These are phyloP conservation scores for Shinisaurus crocodilurus DNA, from an alignment of 2,113 vertebrate species.

Conservation along the genomic window DNA sequence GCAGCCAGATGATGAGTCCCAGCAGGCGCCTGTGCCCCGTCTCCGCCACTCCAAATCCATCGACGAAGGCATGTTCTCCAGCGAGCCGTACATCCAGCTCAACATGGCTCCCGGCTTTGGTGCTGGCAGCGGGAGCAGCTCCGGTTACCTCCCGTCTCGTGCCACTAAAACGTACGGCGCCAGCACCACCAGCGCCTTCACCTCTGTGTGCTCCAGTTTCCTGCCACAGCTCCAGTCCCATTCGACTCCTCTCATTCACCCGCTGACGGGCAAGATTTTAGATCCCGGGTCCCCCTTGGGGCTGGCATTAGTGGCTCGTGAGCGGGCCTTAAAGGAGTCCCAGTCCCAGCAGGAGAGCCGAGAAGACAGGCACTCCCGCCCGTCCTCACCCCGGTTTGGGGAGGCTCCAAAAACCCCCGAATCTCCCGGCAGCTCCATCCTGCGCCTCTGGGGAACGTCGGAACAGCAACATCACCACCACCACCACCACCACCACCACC, in stretches of 20 bases:
- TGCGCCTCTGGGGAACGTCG: conserved; percentile 75
- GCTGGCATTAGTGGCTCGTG: conserved; percentile 88
- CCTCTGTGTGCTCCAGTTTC: conserved; percentile 64
- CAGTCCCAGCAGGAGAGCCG: conserved; percentile 73
- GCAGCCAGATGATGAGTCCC: conserved; percentile 67
- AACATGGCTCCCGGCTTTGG: conserved; percentile 77
- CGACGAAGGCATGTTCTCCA: conserved; percentile 93
- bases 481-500: conserved; percentile 33
- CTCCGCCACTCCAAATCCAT: conserved; percentile 92
- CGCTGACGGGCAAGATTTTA: conserved; percentile 90
- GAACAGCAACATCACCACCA: conserved; percentile 31
- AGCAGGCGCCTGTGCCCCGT: conserved; percentile 74
- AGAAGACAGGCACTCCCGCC: conserved; percentile 69
- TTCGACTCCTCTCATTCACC: conserved; percentile 86
- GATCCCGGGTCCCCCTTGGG: conserved; percentile 91
- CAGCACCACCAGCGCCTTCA: conserved; percentile 73
- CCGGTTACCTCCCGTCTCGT: conserved; percentile 80
- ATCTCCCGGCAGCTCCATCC: conserved; percentile 48
- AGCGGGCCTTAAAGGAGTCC: conserved; percentile 87
- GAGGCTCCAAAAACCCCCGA: conserved; percentile 59
- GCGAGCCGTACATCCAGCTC: conserved; percentile 88
- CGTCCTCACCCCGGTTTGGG: conserved; percentile 74
- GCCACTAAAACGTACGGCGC: conserved; percentile 75
- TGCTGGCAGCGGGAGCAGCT: conserved; percentile 17
- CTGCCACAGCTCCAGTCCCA: conserved; percentile 57